Evolutionary conservation across 2,797 vertebrate species (phyloP).

Genomic region (Chelonia mydas): DNA sequence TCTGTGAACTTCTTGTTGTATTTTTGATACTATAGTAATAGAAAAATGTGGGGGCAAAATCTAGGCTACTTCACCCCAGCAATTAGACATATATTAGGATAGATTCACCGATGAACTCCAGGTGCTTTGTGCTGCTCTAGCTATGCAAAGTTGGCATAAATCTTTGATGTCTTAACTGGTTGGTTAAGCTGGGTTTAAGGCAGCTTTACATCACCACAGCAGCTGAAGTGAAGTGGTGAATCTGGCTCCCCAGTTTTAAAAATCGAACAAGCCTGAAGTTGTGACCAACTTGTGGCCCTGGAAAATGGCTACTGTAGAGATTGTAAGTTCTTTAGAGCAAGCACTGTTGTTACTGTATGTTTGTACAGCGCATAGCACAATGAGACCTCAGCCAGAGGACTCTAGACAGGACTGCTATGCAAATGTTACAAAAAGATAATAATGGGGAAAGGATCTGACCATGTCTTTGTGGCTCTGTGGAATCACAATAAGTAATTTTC

Average conservation of each 20-base stretch:
- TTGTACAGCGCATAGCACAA: background rate
- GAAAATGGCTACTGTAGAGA: background rate
- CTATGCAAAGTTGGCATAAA: background rate
- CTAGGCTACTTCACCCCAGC: background rate
- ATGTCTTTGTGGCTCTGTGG: background rate
- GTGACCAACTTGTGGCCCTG: accelerated
- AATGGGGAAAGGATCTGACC: background rate
- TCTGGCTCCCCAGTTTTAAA: background rate
- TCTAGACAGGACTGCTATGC: background rate
- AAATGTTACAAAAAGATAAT: background rate
- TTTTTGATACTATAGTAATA: background rate
- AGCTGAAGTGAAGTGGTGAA: background rate
- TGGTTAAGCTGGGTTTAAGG: background rate
- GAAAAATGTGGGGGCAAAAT: background rate
- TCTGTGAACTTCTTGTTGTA: background rate
- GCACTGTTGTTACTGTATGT: background rate
- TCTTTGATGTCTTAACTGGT: background rate
- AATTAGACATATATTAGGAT: background rate
- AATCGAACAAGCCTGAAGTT: background rate
- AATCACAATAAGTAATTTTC: background rate
- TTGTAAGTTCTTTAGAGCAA: background rate
- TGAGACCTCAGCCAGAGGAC: background rate
- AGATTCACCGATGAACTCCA: background rate
- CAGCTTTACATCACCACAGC: background rate
- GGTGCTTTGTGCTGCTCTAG: accelerated